Evolutionary conservation across 2,888 invertebrate species (phyloP).

Genomic region (Ochlodes sylvanus): DNA sequence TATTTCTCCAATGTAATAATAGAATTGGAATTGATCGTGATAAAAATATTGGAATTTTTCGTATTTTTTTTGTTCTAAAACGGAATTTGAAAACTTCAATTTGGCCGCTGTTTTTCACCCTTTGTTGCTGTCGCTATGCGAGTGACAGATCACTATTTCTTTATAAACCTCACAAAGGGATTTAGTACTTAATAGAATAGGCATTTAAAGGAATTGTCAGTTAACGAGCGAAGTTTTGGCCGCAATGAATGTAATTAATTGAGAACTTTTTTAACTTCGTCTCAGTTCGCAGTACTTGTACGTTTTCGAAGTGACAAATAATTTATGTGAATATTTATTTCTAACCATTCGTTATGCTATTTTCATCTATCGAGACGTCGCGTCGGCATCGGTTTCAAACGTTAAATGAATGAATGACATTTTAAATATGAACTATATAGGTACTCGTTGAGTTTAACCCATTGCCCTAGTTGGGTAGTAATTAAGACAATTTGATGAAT

Average conservation of each 20-base stretch:
- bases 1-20: too few species aligned
- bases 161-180: conserved; percentile 70
- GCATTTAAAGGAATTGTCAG: conserved; percentile 73
- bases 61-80: neutral
- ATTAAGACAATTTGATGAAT: too few species aligned
- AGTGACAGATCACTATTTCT: conserved; percentile 74
- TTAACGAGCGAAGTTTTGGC: conserved; percentile 80
- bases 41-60: neutral
- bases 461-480: too few species aligned
- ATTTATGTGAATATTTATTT: conserved; percentile 1
- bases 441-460: too few species aligned
- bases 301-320: conserved; percentile 42
- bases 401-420: neutral
- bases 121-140: conserved; percentile 52
- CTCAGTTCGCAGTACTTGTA: conserved; percentile 53
- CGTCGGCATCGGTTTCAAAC: neutral
- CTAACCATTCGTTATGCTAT: neutral
- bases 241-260: conserved; percentile 80
- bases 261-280: conserved; percentile 69
- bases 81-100: neutral
- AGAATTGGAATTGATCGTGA: too few species aligned
- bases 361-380: neutral
- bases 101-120: conserved; percentile 19
- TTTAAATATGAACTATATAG: too few species aligned
- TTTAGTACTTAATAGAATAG: conserved; percentile 76